Percentiles rank a stretch among this genome's conserved stretches.
These are phyloP conservation scores for Phrynosoma platyrhinos DNA, from an alignment of 2,113 vertebrate species.

Conservation along the genomic window DNA sequence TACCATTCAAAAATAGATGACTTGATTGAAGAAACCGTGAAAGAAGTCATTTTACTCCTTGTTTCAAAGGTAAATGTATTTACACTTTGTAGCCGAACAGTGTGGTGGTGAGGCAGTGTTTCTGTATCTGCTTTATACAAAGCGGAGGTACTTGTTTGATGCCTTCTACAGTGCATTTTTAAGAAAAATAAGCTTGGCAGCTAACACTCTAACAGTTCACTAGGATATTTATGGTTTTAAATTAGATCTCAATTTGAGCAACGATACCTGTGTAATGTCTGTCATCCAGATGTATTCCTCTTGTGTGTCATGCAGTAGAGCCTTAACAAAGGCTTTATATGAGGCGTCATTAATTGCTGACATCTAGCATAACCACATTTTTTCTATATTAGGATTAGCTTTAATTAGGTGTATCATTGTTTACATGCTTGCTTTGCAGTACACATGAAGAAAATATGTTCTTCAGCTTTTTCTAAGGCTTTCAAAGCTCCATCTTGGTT, in stretches of 20 bases:
- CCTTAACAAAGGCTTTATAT: too few relatives aligned
- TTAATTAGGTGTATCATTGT: not conserved
- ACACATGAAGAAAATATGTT: constrained; percentile 11
- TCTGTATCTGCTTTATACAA: not conserved
- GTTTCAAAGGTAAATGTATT: constrained; percentile 90
- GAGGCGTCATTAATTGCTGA: constrained; percentile 9
- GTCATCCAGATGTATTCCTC: not conserved
- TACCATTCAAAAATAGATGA: constrained; percentile 99
- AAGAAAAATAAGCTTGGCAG: not conserved
- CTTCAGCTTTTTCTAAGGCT: not conserved
- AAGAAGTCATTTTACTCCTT: constrained; percentile 92
- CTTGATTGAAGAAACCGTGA: constrained; percentile 92
- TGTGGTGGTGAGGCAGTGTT: not conserved
- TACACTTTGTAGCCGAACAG: constrained; percentile 42
- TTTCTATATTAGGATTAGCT: constrained; percentile 7
- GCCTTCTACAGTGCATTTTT: not conserved
- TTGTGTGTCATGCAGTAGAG: constrained; percentile 19
- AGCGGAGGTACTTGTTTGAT: not conserved
- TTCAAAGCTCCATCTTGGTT: not conserved
- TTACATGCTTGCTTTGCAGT: constrained; percentile 16
- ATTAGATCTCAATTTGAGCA: constrained; percentile 15
- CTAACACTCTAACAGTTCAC: constrained; percentile 1
- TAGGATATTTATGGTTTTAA: constrained; percentile 36
- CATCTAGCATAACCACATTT: constrained; percentile 7
- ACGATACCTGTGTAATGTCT: constrained; percentile 13